phyloP scores from a whole-genome alignment of 1,140 invertebrate genomes.

The Mycetomoellerius zeteki region DNA sequence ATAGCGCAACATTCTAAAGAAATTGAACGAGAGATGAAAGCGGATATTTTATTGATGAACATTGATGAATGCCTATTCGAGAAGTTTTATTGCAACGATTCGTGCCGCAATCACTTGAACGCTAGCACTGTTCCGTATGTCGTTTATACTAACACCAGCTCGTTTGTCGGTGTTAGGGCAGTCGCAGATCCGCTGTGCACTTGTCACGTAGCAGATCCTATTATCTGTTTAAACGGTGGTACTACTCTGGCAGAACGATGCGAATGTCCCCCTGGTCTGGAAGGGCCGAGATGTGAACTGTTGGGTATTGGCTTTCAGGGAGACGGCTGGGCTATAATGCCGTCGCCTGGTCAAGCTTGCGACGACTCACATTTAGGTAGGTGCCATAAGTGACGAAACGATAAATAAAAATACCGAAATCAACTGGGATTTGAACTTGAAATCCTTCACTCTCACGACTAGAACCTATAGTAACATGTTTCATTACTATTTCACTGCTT shows the following conservation, averaged over 20 bases:
- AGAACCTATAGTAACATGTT: no score
- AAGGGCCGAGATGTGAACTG: slow-evolving; percentile 96
- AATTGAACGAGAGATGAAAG: slow-evolving; percentile 90
- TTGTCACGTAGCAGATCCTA: slow-evolving; percentile 87
- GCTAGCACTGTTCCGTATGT: slow-evolving; percentile 91
- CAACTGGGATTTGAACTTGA: no score
- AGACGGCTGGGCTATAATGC: slow-evolving; percentile 96
- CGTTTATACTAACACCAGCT: slow-evolving; percentile 95
- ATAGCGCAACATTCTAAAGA: slow-evolving; percentile 90
- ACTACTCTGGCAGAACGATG: slow-evolving; percentile 89
- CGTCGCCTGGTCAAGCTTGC: slow-evolving; percentile 91
- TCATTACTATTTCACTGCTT: no score
- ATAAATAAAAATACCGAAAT: no score
- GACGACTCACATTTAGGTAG: slow-evolving; percentile 91
- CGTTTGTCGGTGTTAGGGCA: slow-evolving; percentile 95
- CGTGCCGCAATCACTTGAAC: slow-evolving; percentile 91
- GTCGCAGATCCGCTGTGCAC: slow-evolving; percentile 92
- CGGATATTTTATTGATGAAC: slow-evolving; percentile 93
- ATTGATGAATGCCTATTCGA: slow-evolving; percentile 95
- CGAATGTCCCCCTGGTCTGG: slow-evolving; percentile 90
- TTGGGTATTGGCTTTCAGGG: slow-evolving; percentile 95
- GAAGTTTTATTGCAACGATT: slow-evolving; percentile 90
- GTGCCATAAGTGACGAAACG: neutral
- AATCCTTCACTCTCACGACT: no score
- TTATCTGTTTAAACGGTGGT: slow-evolving; percentile 92